Conservation (phyloP, 1,140 invertebrate genomes). For the Lordiphosa stackelbergi region DNA sequence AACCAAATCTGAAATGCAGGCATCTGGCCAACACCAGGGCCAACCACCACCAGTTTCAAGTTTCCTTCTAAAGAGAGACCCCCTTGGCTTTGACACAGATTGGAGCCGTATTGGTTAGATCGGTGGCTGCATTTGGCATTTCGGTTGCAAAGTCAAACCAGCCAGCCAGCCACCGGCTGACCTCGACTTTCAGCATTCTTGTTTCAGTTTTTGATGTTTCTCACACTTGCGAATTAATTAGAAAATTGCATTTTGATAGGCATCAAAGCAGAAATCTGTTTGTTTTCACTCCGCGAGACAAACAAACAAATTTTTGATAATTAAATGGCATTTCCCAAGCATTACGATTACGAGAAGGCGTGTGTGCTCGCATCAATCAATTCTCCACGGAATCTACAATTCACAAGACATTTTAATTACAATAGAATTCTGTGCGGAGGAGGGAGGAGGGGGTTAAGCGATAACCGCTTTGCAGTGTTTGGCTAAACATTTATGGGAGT, state of each 20-base stretch:
- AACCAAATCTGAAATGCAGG: slow-evolving; percentile 50
- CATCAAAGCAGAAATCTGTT: slow-evolving; percentile 18
- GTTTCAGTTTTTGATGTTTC: slow-evolving; percentile 33
- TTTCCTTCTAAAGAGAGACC: slow-evolving; percentile 56
- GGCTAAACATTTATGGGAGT: slow-evolving; percentile 40
- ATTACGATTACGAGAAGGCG: background rate
- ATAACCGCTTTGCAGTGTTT: slow-evolving; percentile 30
- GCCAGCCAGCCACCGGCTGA: slow-evolving; percentile 52
- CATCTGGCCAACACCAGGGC: slow-evolving; percentile 35
- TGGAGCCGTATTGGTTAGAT: slow-evolving; percentile 48
- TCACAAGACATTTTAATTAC: slow-evolving; percentile 44
- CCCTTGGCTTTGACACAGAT: slow-evolving; percentile 63
- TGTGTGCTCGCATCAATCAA: slow-evolving; percentile 51
- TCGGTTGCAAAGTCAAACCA: slow-evolving; percentile 39
- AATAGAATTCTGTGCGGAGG: slow-evolving; percentile 32
- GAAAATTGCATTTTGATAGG: slow-evolving; percentile 40
- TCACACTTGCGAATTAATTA: slow-evolving; percentile 29
- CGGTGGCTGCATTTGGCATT: slow-evolving; percentile 61
- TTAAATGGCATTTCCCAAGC: slow-evolving; percentile 42
- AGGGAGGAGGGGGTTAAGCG: slow-evolving; percentile 35
- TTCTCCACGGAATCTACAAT: slow-evolving; percentile 27
- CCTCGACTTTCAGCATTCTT: slow-evolving; percentile 60
- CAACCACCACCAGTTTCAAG: slow-evolving; percentile 56
- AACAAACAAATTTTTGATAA: slow-evolving; percentile 8
- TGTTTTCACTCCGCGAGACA: slow-evolving; percentile 10